Percentiles rank a stretch among this genome's conserved stretches.
phyloP scores from a whole-genome alignment of 2,113 vertebrate species.

The Psettodes erumei region DNA sequence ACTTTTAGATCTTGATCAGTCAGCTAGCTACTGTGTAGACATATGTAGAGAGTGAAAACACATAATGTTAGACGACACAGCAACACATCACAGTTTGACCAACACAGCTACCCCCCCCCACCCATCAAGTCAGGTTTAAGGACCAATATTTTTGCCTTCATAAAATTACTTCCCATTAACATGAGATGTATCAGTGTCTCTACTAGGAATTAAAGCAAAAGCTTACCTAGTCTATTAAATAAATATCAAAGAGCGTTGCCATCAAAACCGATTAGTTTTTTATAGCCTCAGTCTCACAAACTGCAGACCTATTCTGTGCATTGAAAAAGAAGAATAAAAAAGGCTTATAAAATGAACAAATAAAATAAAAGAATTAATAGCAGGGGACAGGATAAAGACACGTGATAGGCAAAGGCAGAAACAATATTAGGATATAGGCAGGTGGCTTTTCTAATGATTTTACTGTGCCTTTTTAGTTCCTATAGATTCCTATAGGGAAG shows the following conservation, averaged over 20 bases:
- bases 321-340: constrained; percentile 1
- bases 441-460: constrained; percentile 1
- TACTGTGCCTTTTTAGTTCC: constrained; percentile 7
- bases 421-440: neutral
- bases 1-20: constrained; percentile 22
- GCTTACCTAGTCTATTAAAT: constrained; percentile 14
- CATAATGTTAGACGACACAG: constrained; percentile 59
- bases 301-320: constrained; percentile 1
- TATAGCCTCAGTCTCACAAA: constrained; percentile 32
- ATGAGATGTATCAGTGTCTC: constrained; percentile 28
- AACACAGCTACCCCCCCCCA: constrained; percentile 49
- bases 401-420: constrained; percentile 4
- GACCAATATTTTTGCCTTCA: constrained; percentile 48
- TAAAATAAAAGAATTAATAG: no score
- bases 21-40: constrained; percentile 46
- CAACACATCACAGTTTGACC: constrained; percentile 65
- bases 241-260: constrained; percentile 34
- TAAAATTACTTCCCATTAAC: constrained; percentile 16
- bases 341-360: constrained; percentile 20
- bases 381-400: neutral
- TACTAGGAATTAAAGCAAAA: constrained; percentile 28
- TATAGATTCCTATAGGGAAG: neutral
- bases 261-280: constrained; percentile 46
- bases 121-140: constrained; percentile 53
- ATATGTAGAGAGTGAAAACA: constrained; percentile 55